phyloP scores from a whole-genome alignment of 1,140 invertebrate genomes.

The Delia radicum region DNA sequence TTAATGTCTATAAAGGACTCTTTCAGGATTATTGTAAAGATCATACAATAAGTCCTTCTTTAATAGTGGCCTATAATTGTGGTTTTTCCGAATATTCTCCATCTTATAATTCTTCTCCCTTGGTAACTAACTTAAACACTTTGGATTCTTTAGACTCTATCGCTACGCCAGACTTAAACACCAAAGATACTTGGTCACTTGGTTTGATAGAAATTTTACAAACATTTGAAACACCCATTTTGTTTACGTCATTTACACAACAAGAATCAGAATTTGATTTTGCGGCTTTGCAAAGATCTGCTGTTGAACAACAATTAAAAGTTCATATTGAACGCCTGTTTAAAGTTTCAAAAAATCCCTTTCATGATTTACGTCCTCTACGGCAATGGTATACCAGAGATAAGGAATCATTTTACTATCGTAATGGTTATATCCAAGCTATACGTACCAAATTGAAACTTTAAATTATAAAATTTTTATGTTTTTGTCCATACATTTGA shows the following conservation, averaged over 20 bases:
- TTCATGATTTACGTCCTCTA: constrained; percentile 25
- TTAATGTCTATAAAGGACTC: not conserved
- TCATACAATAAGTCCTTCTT: not conserved
- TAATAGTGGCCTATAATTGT: constrained; percentile 24
- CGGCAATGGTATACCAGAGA: constrained; percentile 5
- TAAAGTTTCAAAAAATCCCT: constrained; percentile 12
- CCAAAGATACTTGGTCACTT: constrained; percentile 9
- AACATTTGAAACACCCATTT: constrained; percentile 17
- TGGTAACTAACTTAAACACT: not conserved
- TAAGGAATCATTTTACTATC: constrained; percentile 23
- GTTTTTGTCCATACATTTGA: too few relatives aligned
- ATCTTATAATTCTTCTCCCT: not conserved
- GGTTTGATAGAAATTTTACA: constrained; percentile 21
- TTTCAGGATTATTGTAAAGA: constrained; percentile 14
- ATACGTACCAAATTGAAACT: not conserved
- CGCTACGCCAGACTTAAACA: not conserved
- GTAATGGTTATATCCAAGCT: constrained; percentile 27
- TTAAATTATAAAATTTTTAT: not conserved
- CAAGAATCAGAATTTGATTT: constrained; percentile 26
- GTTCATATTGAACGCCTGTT: not conserved
- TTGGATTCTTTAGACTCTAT: not conserved
- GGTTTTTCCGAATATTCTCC: constrained; percentile 14
- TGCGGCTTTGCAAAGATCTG: not conserved
- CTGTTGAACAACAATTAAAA: not conserved
- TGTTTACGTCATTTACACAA: constrained; percentile 26